Evolutionary conservation across 2,797 vertebrate species (phyloP).

Genomic region (Coracias cyanogaster): DNA sequence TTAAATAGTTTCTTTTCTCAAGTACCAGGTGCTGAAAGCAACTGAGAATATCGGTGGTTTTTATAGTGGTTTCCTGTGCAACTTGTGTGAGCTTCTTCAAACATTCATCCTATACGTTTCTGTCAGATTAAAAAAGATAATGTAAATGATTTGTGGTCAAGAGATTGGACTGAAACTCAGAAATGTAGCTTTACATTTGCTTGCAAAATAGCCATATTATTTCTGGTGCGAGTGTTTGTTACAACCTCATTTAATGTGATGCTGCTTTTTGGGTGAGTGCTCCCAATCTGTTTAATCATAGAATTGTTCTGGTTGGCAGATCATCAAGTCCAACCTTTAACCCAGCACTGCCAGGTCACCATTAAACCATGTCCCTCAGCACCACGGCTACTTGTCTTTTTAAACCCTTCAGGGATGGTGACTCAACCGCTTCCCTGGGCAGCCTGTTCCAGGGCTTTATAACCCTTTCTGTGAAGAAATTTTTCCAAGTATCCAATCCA

Average conservation of each 20-base stretch:
- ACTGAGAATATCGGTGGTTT: neutral
- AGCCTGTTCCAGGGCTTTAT: neutral
- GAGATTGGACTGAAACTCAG: neutral
- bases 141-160: neutral
- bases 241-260: neutral
- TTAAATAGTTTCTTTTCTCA: conserved; percentile 25
- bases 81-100: neutral
- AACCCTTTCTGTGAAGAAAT: neutral
- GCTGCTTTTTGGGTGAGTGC: neutral
- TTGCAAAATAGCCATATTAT: neutral
- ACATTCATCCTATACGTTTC: neutral
- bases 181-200: neutral
- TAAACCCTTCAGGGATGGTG: neutral
- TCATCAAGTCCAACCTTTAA: neutral
- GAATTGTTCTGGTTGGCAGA: neutral
- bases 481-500: neutral
- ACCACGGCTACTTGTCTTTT: neutral
- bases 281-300: neutral
- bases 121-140: neutral
- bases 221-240: neutral
- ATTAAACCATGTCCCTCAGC: neutral
- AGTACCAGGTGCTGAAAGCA: conserved; percentile 32
- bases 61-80: neutral
- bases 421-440: neutral
- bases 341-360: neutral